Conservation (phyloP, 2,888 invertebrate genomes). For the Coleophora flavipennella region DNA sequence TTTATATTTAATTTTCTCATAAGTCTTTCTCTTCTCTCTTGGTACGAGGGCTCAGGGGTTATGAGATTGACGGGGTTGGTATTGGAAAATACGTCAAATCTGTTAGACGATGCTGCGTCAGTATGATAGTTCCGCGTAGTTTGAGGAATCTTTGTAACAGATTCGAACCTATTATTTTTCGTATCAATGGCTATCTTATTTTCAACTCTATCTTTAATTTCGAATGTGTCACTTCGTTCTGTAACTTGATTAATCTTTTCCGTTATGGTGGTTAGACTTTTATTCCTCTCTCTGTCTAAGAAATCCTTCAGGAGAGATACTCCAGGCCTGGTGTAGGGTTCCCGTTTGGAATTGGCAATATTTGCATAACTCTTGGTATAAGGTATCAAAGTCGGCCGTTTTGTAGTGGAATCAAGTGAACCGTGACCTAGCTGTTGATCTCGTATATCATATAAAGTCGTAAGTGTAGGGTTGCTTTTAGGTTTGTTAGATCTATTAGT, state of each 20-base stretch:
- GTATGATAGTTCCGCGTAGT: slow-evolving; percentile 35
- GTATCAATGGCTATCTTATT: slow-evolving; percentile 33
- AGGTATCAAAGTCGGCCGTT: slow-evolving; percentile 54
- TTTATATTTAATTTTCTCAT: slow-evolving; percentile 77
- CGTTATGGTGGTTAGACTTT: slow-evolving; percentile 35
- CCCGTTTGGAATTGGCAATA: slow-evolving; percentile 35
- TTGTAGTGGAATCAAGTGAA: slow-evolving; percentile 37
- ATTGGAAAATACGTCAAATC: slow-evolving; percentile 34
- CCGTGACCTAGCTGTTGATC: slow-evolving; percentile 33
- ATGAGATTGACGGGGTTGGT: slow-evolving; percentile 28
- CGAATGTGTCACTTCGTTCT: slow-evolving; percentile 29
- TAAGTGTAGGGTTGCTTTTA: slow-evolving; percentile 50
- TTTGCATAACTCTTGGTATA: slow-evolving; percentile 52
- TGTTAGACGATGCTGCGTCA: slow-evolving; percentile 38
- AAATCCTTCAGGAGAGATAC: slow-evolving; percentile 52
- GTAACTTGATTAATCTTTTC: slow-evolving; percentile 35
- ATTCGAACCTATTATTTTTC: slow-evolving; percentile 45
- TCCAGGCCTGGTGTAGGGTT: slow-evolving; percentile 64
- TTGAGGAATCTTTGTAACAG: slow-evolving; percentile 54
- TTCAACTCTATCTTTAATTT: slow-evolving; percentile 20
- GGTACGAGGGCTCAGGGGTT: slow-evolving; percentile 59
- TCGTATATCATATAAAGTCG: slow-evolving; percentile 58
- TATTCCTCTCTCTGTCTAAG: slow-evolving; percentile 55
- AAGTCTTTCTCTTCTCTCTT: slow-evolving; percentile 80
- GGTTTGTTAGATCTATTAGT: slow-evolving; percentile 34